Evolutionary conservation across 2,888 invertebrate genomes (phyloP), one percentile per base, ranked within the genome.

Genomic region (Lithophane ornitopus): DNA sequence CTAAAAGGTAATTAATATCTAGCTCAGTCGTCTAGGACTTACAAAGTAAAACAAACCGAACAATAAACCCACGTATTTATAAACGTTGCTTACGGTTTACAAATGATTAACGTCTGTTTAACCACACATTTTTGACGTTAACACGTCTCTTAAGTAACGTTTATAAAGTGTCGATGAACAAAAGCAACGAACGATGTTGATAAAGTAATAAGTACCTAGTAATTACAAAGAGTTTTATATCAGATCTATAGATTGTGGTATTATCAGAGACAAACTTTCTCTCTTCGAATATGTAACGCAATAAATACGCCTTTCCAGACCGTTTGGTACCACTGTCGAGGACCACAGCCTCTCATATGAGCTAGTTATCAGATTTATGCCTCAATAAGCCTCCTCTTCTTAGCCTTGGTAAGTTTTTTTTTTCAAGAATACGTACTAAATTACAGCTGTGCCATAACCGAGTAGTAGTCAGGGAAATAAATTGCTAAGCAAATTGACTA

Each of bases 301-400:
- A 78, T 76, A 74, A 70, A 74, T 58, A 28, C 19, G 28, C 63
- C 34, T 83, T 83, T 73, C 70, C 73, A 56, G 63, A 56, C 74
- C 82, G 73, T 82, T 82, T 70, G 84, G 62, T 79, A 8, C 59
- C 70, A 61, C 56, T 52, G 72, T 74, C 70, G 65, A 69, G 74
- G 11, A 74, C 80, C 71, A 52, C 79, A 62, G 49, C 62, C 72
- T 70, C 62, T 73, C 34, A 59, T 82, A 79, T 61, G 67, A 69
- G 44, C 72, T 75, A 62, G 74, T 74, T 74, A 78, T 61, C 59
- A 71, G 70, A 80, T 65, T 54, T 76, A 80, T 82, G 67, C 28
- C 26, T 44, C 68, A 71, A 71, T 76, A 80, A 56, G 49, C 58
- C 22, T 49, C 52, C 41, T 49, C 28, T 34, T 58, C 28, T 44